Percentiles rank a stretch among this genome's conserved stretches.
These are phyloP conservation scores for Pimephales promelas DNA, from an alignment of 2,113 vertebrate genomes.

Conservation along the genomic window DNA sequence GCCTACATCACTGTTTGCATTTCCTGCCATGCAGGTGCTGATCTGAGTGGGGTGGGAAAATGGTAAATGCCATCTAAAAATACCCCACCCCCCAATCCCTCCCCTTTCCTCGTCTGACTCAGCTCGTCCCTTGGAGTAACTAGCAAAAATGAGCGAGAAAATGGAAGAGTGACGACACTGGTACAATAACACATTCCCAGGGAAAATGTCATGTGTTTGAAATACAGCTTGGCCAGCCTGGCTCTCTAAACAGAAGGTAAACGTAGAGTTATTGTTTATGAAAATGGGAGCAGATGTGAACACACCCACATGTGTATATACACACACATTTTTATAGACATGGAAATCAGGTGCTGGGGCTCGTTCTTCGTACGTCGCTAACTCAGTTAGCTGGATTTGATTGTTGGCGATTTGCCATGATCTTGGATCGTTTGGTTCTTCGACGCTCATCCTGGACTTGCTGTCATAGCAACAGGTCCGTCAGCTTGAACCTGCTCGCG, in stretches of 20 bases:
- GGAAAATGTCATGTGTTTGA: constrained; percentile 65
- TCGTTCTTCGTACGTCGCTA: no score
- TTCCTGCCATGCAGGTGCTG: constrained; percentile 21
- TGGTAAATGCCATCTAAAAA: constrained; percentile 53
- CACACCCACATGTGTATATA: constrained; percentile 20
- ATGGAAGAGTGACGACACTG: constrained; percentile 29
- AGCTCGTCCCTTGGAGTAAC: constrained; percentile 45
- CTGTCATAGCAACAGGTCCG: no score
- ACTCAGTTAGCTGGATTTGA: no score
- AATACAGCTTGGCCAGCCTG: constrained; percentile 17
- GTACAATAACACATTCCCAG: constrained; percentile 60
- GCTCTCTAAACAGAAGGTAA: constrained; percentile 36
- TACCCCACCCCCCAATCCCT: constrained; percentile 30
- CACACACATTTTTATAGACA: neutral
- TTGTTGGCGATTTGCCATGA: no score
- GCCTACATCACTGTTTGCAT: constrained; percentile 26
- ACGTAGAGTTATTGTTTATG: constrained; percentile 29
- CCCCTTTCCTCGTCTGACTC: constrained; percentile 38
- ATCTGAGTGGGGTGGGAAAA: constrained; percentile 25
- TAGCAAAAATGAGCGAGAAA: constrained; percentile 16
- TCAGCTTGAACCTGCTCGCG: no score
- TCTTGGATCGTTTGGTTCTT: no score
- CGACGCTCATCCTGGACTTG: no score
- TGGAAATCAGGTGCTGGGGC: neutral
- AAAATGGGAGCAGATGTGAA: constrained; percentile 32